Evolutionary conservation across 2,797 vertebrate species (phyloP).

Genomic region (Alcedo quadribrachys): DNA sequence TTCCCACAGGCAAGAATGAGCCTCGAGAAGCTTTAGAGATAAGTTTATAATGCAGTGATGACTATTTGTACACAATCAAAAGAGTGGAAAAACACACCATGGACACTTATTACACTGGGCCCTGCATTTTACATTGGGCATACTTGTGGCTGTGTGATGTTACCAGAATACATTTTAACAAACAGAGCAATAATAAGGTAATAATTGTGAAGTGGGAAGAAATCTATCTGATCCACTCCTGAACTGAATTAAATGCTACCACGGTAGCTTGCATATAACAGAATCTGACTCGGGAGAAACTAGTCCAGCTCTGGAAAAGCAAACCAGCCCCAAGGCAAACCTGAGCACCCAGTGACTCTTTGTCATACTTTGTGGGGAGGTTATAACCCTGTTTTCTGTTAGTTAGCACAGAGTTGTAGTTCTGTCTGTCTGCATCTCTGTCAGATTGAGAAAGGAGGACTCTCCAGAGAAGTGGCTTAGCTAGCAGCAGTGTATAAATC

Average conservation of each 20-base stretch:
- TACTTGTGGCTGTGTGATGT: neutral
- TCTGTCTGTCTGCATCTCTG: neutral
- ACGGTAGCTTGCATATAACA: neutral
- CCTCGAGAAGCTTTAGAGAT: neutral
- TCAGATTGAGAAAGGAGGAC: neutral
- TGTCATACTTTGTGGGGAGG: neutral
- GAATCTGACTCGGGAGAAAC: neutral
- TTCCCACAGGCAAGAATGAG: neutral
- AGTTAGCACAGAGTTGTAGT: neutral
- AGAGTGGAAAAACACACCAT: neutral
- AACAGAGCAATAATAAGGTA: neutral
- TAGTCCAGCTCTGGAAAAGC: neutral
- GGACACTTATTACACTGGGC: neutral
- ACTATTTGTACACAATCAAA: neutral
- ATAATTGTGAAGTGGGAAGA: neutral
- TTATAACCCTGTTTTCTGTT: neutral
- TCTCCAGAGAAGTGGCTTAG: constrained; percentile 20
- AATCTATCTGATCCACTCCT: neutral
- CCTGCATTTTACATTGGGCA: neutral
- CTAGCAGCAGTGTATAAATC: neutral
- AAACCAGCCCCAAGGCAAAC: constrained; percentile 20
- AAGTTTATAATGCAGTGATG: neutral
- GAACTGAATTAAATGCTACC: constrained; percentile 5
- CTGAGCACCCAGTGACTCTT: neutral
- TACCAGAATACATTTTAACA: neutral